Conservation (phyloP, 2,113 vertebrate genomes). For the Gasterosteus nipponicus region DNA sequence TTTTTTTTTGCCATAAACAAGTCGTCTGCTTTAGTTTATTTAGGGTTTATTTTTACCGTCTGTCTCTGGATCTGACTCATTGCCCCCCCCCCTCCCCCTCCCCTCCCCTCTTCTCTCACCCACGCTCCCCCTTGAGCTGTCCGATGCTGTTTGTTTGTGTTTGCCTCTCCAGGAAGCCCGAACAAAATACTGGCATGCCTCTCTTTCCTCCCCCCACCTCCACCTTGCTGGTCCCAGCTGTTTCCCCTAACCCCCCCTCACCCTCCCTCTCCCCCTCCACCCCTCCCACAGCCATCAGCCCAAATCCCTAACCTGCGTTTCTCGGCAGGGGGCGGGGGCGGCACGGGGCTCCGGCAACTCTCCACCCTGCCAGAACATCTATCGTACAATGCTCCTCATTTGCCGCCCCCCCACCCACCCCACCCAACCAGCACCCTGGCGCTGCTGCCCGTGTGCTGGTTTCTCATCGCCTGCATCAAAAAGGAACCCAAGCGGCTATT, state of each 20-base stretch:
- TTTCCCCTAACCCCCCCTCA: constrained; percentile 72
- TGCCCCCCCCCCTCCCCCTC: background rate
- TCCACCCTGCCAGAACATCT: constrained; percentile 68
- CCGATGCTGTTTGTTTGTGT: constrained; percentile 74
- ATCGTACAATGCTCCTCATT: constrained; percentile 73
- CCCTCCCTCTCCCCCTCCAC: constrained; percentile 20
- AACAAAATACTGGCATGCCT: constrained; percentile 68
- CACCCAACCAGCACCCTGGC: constrained; percentile 37
- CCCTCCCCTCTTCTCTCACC: constrained; percentile 7
- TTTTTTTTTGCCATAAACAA: too few relatives aligned
- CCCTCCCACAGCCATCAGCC: constrained; percentile 61
- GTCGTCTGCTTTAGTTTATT: too few relatives aligned
- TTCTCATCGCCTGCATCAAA: constrained; percentile 47
- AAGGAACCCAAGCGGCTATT: constrained; percentile 32
- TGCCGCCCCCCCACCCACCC: constrained; percentile 65
- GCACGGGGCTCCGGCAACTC: constrained; percentile 53
- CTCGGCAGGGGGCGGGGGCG: constrained; percentile 58
- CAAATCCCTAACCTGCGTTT: constrained; percentile 59
- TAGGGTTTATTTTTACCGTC: background rate
- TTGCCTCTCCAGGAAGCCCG: constrained; percentile 72
- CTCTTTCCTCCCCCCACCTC: constrained; percentile 54
- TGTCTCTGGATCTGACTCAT: background rate
- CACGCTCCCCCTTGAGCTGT: constrained; percentile 34
- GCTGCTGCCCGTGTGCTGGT: constrained; percentile 29
- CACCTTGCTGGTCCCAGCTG: constrained; percentile 67